Percentiles rank a stretch among this genome's conserved stretches.
Conservation (phyloP, 2,888 invertebrate genomes). For the Neria commutata region DNA sequence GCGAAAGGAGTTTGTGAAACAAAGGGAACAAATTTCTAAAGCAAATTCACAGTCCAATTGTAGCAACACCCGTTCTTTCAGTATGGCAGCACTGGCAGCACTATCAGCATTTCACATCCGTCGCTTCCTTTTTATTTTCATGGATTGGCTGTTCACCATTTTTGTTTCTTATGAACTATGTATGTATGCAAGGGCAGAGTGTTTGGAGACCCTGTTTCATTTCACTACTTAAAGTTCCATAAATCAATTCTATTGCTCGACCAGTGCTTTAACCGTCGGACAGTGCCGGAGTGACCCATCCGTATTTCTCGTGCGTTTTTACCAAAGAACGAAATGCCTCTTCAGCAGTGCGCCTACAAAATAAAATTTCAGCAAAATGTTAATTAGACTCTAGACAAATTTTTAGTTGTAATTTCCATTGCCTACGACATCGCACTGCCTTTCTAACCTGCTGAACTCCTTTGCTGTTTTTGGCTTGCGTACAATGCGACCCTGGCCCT, state of each 20-base stretch:
- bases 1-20: no score
- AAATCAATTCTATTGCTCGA: neutral
- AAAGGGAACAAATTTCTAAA: no score
- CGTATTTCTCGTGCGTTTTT: slow-evolving; percentile 89
- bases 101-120: no score
- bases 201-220: neutral
- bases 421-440: no score
- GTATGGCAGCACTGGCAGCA: neutral
- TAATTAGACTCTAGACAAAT: neutral
- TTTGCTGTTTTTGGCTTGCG: slow-evolving; percentile 78
- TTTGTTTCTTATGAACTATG: no score
- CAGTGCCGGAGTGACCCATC: slow-evolving; percentile 87
- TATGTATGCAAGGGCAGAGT: no score
- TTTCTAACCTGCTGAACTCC: slow-evolving; percentile 70
- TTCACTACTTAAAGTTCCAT: neutral
- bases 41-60: no score
- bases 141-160: no score
- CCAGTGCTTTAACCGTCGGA: slow-evolving; percentile 74
- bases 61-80: no score
- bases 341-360: slow-evolving; percentile 74
- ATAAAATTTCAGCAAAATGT: neutral
- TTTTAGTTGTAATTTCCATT: no score
- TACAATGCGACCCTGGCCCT: slow-evolving; percentile 84
- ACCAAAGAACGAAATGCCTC: slow-evolving; percentile 86
- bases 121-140: no score